Evolutionary conservation across 2,113 vertebrate genomes (phyloP).

Genomic region (Dicrurus megarhynchus): DNA sequence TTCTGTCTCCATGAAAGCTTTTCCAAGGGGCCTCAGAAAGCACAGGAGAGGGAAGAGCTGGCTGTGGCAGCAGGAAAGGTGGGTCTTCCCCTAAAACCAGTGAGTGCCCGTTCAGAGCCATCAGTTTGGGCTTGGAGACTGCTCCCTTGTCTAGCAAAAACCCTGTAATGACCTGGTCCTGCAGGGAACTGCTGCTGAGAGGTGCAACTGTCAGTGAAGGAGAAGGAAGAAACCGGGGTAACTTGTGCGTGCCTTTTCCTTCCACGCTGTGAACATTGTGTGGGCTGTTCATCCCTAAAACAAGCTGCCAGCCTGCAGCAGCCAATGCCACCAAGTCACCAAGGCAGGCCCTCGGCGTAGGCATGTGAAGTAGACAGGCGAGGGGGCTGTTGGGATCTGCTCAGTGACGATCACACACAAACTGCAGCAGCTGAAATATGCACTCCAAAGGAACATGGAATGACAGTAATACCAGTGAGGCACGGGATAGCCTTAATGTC

Average conservation of each 20-base stretch:
- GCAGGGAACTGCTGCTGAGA: neutral
- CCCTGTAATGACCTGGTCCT: neutral
- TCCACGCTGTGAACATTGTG: accelerated
- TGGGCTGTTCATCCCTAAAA: neutral
- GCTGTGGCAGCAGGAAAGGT: neutral
- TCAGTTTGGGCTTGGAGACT: neutral
- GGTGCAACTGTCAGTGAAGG: neutral
- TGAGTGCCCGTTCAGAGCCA: neutral
- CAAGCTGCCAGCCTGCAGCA: neutral
- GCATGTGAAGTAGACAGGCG: accelerated
- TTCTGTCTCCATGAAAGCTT: neutral
- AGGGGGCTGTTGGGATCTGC: neutral
- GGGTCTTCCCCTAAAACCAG: neutral
- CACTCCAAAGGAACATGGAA: neutral
- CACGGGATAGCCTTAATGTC: neutral
- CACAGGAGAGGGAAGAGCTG: neutral
- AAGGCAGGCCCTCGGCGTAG: neutral
- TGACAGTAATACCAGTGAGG: accelerated
- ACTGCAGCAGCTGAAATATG: neutral
- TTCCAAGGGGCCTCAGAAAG: neutral
- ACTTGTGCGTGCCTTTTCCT: neutral
- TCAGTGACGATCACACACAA: neutral
- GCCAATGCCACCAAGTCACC: neutral
- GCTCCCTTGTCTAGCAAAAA: neutral
- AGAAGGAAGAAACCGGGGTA: neutral